A percentile compares a stretch with the other conserved stretches of the same genome.
Conservation (phyloP, 30 jellyfish, hydroid and myxozoan species). For the Aurelia aurita complex sp. Pacific region DNA sequence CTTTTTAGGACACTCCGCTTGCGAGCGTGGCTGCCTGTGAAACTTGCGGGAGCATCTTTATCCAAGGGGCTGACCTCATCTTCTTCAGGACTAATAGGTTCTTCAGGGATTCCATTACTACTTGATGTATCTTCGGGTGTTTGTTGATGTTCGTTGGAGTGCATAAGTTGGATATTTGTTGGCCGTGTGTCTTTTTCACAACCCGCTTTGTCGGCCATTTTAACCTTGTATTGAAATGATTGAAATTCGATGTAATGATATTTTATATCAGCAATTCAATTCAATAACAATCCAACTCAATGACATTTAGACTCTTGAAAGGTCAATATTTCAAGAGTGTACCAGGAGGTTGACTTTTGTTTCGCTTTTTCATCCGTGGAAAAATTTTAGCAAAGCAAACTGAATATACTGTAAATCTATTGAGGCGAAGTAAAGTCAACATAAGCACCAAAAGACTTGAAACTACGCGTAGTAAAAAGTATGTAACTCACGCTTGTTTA, state of each 20-base stretch:
- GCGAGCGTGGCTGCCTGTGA: conserved; percentile 53
- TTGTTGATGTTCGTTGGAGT: background rate
- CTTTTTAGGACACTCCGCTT: conserved; percentile 85
- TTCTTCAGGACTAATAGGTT: background rate
- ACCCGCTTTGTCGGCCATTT: conserved; percentile 37
- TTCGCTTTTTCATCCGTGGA: background rate
- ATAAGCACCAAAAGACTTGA: too few species aligned
- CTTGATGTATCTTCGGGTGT: background rate
- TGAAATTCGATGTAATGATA: conserved; percentile 15
- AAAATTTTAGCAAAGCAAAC: too few species aligned
- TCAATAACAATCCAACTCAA: conserved; percentile 2
- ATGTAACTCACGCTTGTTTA: too few species aligned
- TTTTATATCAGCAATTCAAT: conserved; percentile 22
- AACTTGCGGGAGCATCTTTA: conserved; percentile 3
- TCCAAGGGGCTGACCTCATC: conserved; percentile 51
- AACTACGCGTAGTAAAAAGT: too few species aligned
- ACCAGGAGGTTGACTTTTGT: background rate
- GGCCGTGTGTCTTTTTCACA: background rate
- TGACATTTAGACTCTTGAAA: too few species aligned
- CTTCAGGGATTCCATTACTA: conserved; percentile 1
- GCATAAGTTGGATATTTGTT: background rate
- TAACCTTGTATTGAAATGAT: background rate
- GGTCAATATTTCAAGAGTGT: background rate
- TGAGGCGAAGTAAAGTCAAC: too few species aligned
- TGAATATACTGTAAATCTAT: too few species aligned